phyloP scores from a whole-genome alignment of 2,888 invertebrate species.

The Fragum fragum region DNA sequence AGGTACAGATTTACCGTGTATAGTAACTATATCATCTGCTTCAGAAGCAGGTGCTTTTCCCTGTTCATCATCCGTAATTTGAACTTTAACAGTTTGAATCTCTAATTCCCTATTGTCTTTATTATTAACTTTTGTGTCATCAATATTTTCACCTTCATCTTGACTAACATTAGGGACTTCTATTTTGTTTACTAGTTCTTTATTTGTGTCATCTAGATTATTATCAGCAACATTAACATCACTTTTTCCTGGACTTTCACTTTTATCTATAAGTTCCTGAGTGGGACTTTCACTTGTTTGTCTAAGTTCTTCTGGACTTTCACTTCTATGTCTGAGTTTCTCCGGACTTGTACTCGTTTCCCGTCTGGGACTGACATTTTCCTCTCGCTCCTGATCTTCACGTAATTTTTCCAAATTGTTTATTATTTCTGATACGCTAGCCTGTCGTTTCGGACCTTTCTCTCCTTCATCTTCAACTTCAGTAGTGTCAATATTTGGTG shows the following conservation, averaged over 20 bases:
- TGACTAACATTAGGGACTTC: not conserved
- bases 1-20: conserved; percentile 76
- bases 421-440: conserved; percentile 65
- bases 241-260: conserved; percentile 15
- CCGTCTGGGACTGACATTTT: conserved; percentile 36
- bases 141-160: conserved; percentile 23
- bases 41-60: conserved; percentile 50
- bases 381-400: conserved; percentile 49
- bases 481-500: not conserved
- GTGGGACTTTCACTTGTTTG: conserved; percentile 25
- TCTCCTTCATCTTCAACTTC: conserved; percentile 25
- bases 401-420: conserved; percentile 58
- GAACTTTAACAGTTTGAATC: conserved; percentile 77
- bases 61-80: conserved; percentile 61
- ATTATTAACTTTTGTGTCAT: conserved; percentile 19
- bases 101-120: conserved; percentile 62
- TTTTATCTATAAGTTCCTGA: conserved; percentile 4
- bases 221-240: conserved; percentile 32
- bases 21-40: conserved; percentile 71
- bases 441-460: conserved; percentile 35
- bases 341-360: conserved; percentile 36
- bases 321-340: not conserved
- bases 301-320: conserved; percentile 17
- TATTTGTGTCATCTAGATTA: conserved; percentile 32
- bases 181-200: conserved; percentile 19